Conservation (phyloP, 2,113 vertebrate genomes). For the Fregata magnificens region DNA sequence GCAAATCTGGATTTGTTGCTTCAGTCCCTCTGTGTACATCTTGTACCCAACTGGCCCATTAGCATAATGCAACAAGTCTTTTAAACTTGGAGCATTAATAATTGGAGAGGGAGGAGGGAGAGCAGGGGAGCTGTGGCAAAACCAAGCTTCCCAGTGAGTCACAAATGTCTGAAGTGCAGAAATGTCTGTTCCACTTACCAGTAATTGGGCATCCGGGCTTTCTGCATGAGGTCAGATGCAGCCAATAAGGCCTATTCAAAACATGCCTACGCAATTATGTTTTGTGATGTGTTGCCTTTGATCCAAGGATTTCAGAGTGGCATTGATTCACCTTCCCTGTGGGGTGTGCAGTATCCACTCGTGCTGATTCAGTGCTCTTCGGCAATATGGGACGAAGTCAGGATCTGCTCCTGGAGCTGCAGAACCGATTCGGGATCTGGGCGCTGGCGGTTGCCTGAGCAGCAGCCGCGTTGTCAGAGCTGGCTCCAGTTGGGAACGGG, state of each 20-base stretch:
- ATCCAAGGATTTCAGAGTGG: background rate
- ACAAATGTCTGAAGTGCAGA: slow-evolving; percentile 41
- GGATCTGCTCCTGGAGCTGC: background rate
- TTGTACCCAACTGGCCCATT: slow-evolving; percentile 52
- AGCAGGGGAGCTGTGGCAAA: slow-evolving; percentile 12
- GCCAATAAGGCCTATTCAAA: slow-evolving; percentile 26
- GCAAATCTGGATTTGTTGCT: slow-evolving; percentile 56
- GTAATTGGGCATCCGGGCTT: slow-evolving; percentile 46
- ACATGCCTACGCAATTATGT: background rate
- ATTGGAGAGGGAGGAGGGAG: slow-evolving; percentile 45
- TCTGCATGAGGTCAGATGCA: slow-evolving; percentile 52
- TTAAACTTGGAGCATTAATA: slow-evolving; percentile 54
- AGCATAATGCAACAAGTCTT: slow-evolving; percentile 64
- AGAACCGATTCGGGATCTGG: background rate
- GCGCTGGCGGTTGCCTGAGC: background rate
- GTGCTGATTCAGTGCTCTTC: background rate
- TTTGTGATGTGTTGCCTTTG: background rate
- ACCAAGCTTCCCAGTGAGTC: slow-evolving; percentile 34
- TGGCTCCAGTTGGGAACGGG: accelerated
- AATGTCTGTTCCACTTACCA: slow-evolving; percentile 29
- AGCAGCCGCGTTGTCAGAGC: accelerated
- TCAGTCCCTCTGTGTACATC: slow-evolving; percentile 29
- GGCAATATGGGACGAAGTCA: accelerated
- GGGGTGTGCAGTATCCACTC: background rate
- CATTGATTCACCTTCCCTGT: background rate